Conservation (phyloP, 2,797 vertebrate genomes). For the Mus spretus region DNA sequence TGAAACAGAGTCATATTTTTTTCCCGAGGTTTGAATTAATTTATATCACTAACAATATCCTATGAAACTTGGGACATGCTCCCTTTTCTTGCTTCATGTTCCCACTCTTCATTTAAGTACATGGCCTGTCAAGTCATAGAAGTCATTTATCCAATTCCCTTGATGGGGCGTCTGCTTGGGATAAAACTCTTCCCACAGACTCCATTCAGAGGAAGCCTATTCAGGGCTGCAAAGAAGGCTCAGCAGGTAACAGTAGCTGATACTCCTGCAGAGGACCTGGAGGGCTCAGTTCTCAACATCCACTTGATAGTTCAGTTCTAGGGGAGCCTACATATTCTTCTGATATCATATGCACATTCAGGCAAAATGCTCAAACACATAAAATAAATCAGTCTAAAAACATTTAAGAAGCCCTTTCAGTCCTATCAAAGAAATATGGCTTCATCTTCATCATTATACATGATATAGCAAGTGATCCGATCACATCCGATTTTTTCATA, state of each 20-base stretch:
- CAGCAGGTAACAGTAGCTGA: not conserved
- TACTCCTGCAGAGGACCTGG: not conserved
- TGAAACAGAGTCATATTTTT: constrained; percentile 5
- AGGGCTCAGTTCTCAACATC: not conserved
- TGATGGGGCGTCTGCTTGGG: not conserved
- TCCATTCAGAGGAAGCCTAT: not conserved
- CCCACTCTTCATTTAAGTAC: not conserved
- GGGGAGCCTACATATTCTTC: not conserved
- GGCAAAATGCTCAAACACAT: not conserved
- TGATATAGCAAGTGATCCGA: not conserved
- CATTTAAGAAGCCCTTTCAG: not conserved
- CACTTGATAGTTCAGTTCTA: not conserved
- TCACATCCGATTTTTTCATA: not conserved
- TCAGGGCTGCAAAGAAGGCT: not conserved
- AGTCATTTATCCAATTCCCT: not conserved
- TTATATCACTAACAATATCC: not conserved
- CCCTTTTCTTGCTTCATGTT: not conserved
- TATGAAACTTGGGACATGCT: not conserved
- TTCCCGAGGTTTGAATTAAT: not conserved
- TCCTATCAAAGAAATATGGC: not conserved
- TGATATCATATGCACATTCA: not conserved
- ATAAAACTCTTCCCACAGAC: not conserved
- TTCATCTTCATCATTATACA: not conserved
- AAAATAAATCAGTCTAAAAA: not conserved
- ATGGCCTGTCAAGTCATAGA: not conserved